Evolutionary conservation across 2,797 vertebrate species (phyloP), one percentile per base, ranked within the genome.

Genomic region (Pseudotriccus pelzelni): DNA sequence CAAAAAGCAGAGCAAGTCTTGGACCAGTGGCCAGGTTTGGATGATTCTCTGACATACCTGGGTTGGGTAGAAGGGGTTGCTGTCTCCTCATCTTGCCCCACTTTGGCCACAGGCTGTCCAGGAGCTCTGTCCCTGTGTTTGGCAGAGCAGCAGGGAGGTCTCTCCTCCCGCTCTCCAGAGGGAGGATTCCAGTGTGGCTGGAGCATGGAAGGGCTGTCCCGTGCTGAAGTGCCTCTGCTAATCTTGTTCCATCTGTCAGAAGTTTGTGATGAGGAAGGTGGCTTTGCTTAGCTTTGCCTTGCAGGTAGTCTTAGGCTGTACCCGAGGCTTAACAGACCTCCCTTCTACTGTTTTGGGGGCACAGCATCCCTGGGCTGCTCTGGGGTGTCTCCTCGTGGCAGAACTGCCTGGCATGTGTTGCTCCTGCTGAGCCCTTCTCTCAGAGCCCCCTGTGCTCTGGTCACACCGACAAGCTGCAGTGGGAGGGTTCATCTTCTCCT

Each of bases 21-120:
- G 28, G 25, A 20, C 22, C 28, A 11, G 0, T 34, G 43, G 17
- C 20, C 28, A 1, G 17, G 19, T 5, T 15, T 52, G 44, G 39
- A 28, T 68, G 46, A 39, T 74, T 43, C 64, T 81, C 44, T 8
- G 49, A 69, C 37, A 30, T 14, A 4, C 12, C n/a, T 49, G 14
- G 22, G 18, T 34, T 4, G 25, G 20, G 39, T 30, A 24, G 49
- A 21, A 90, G 50, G 30, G 25, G 6, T 56, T 44, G 62, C 59
- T 2, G 1, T 46, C 63, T 41, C n/a, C 34, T 79, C 25, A 6
- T 41, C 19, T 30, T 73, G 43, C 27, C 27, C 14, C 10, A 3
- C 27, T 49, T 43, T 23, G 47, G 30, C 32, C 19, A 7, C 2
- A 19, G 62, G 32, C 12, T 75, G 18, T 34, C 19, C 41, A 21